Base-by-base conservation (phyloP, 2,113 vertebrate species). In the Aegypius monachus region DNA sequence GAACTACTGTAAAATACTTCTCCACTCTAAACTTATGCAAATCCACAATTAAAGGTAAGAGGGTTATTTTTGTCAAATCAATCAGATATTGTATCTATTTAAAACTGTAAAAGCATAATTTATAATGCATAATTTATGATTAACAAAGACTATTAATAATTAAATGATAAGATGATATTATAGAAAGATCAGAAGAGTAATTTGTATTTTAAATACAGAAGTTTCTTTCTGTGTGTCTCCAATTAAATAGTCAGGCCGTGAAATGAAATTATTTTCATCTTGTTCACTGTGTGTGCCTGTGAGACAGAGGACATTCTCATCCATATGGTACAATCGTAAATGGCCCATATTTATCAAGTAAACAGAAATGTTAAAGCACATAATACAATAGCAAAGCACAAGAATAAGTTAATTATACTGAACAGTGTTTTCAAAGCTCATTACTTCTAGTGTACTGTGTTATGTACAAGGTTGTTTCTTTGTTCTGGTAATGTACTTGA, bases 51-150 rank as follows among this genome's bases (percentile, higher is more conserved):
- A 97, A 95, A 88, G 55, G 65, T 88, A 91, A 93, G 52, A 78
- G 21, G 27, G 42, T 66, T 96, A 90, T 97, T 97, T 97, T 93
- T 88, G 70, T 65, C 92, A 97, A 96, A 97, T 96, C 92, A 96
- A 88, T 96, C 92, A 94, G 68, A 68, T 91, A 93, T 85, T 91
- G 56, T 95, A 93, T 93, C 65, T 92, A 86, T 94, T 97, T 96
- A 70, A 97, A 96, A 94, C 0, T 10, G 80, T 83, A 94, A 93
- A 96, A 93, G 36, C 40, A 74, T 93, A 78, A 94, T 86, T 97
- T 94, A 85, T 92, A 94, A 81, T 90, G 47, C 18, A 95, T 94
- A 97, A 97, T 97, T 94, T 97, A 97, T 97, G 13, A 96, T 96
- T 96, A 93, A 84, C 32, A 86, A 88, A 95, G 55, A 4, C 23